Conservation (phyloP, 2,888 invertebrate species). For the Ptychoptera contaminata region DNA sequence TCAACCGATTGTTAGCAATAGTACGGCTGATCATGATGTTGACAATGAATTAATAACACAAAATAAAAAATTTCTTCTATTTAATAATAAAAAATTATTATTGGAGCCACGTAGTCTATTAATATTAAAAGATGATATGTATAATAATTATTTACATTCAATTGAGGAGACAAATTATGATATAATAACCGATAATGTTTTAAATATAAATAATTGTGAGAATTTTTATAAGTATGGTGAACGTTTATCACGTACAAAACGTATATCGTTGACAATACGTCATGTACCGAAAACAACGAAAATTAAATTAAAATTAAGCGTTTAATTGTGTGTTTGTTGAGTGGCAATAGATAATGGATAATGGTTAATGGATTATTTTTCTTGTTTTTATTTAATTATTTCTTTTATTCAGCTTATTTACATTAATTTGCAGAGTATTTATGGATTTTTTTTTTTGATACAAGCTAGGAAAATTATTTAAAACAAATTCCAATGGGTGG, state of each 20-base stretch:
- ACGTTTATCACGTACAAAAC: slow-evolving; percentile 54
- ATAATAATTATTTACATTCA: slow-evolving; percentile 69
- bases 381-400: no score
- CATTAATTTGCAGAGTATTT: no score
- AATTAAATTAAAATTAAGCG: slow-evolving; percentile 42
- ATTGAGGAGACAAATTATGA: slow-evolving; percentile 62
- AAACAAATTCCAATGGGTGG: no score
- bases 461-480: no score
- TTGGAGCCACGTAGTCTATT: slow-evolving; percentile 80
- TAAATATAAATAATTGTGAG: slow-evolving; percentile 49
- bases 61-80: background rate
- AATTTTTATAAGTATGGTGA: slow-evolving; percentile 37
- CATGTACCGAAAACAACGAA: slow-evolving; percentile 79
- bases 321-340: no score
- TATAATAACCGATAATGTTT: slow-evolving; percentile 38
- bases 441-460: no score
- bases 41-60: background rate
- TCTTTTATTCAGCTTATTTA: no score
- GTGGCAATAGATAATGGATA: no score
- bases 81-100: slow-evolving; percentile 49
- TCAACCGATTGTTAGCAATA: slow-evolving; percentile 8
- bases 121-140: slow-evolving; percentile 68
- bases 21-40: background rate
- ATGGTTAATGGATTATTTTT: no score
- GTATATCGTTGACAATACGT: slow-evolving; percentile 82